Conservation (phyloP, 2,797 vertebrate species). For the Enteromius afrohamiltoni region DNA sequence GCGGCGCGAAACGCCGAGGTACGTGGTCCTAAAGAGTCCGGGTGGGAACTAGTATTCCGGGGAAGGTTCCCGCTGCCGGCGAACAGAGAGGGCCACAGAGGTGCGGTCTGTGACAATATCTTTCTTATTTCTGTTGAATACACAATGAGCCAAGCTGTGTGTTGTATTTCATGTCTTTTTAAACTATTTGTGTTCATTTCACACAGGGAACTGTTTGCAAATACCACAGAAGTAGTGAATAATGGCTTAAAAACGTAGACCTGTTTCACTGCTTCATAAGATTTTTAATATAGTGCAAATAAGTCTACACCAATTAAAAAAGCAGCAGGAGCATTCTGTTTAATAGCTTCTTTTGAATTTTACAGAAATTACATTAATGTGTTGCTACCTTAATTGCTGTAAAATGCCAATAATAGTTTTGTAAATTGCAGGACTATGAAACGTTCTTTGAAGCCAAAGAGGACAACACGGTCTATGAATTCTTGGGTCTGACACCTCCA, state of each 20-base stretch:
- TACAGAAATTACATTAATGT: background rate
- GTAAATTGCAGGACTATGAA: conserved; percentile 89
- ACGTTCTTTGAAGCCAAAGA: conserved; percentile 98
- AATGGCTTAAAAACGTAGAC: background rate
- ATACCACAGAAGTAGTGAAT: background rate
- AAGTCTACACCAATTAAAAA: background rate
- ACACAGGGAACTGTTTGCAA: background rate
- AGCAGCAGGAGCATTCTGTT: background rate
- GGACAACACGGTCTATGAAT: conserved; percentile 91
- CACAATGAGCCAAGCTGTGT: background rate
- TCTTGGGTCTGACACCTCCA: conserved; percentile 92
- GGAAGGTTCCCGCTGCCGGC: too few relatives aligned
- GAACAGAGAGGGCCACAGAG: too few relatives aligned
- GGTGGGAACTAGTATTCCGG: too few relatives aligned
- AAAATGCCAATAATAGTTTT: conserved; percentile 2
- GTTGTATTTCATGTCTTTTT: background rate
- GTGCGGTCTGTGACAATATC: too few relatives aligned
- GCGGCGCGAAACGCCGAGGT: too few relatives aligned
- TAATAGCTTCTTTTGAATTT: background rate
- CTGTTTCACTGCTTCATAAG: too few relatives aligned
- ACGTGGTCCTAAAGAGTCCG: too few relatives aligned
- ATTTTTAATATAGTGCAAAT: background rate
- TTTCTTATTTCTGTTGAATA: too few relatives aligned
- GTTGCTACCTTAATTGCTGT: background rate
- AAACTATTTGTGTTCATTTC: background rate